Evolutionary conservation across 2,113 vertebrate genomes (phyloP).

Genomic region (Ciconia stormi): DNA sequence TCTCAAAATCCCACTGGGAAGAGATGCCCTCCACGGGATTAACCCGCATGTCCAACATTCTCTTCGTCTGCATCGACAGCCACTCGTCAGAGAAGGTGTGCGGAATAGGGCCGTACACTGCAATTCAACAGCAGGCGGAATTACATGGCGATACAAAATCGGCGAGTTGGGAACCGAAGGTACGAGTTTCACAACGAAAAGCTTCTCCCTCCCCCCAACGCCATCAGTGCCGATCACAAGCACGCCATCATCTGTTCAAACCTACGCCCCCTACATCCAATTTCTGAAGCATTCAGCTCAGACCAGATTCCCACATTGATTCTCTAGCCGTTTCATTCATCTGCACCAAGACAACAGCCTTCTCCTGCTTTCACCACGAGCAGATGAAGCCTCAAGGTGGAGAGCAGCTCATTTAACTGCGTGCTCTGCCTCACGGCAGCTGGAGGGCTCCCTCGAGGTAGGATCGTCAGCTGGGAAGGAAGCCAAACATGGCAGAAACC

Average conservation of each 20-base stretch:
- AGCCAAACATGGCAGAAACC: neutral
- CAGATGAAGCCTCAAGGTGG: neutral
- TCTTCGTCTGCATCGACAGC: slow-evolving; percentile 85
- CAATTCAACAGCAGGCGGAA: neutral
- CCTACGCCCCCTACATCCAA: fast-evolving
- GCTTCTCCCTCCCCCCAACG: fast-evolving
- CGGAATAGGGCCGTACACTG: slow-evolving; percentile 87
- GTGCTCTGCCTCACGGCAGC: neutral
- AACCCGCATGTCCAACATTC: slow-evolving; percentile 91
- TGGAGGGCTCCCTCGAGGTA: neutral
- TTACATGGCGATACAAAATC: fast-evolving
- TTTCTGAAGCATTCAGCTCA: neutral
- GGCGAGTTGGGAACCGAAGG: neutral
- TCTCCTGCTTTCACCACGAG: neutral
- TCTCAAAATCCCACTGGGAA: slow-evolving; percentile 93
- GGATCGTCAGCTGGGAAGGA: neutral
- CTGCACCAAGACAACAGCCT: neutral
- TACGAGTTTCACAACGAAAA: neutral
- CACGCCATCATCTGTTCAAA: neutral
- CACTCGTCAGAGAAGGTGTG: slow-evolving; percentile 84
- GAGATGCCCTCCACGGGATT: slow-evolving; percentile 86
- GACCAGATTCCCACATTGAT: neutral
- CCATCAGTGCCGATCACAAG: fast-evolving
- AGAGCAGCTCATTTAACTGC: neutral
- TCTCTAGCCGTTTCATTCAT: neutral